Evolutionary conservation across 1,140 invertebrate genomes (phyloP).

Genomic region (Trypoxylus dichotomus): DNA sequence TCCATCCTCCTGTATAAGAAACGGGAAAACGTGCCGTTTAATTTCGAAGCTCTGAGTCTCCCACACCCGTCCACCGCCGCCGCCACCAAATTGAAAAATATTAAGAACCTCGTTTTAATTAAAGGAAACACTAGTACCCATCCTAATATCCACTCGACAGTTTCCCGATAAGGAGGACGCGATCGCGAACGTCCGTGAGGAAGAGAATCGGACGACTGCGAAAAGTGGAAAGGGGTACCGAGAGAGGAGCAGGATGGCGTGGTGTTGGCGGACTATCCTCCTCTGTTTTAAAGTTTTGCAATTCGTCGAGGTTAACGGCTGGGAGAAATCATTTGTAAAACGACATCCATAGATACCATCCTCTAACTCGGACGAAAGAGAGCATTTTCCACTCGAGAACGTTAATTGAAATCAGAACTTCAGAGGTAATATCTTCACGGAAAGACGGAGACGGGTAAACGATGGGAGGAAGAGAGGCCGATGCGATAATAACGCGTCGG

Average conservation of each 20-base stretch:
- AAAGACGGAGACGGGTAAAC: not conserved
- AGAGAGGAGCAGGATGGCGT: not conserved
- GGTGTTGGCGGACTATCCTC: conserved; percentile 4
- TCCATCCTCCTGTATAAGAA: not conserved
- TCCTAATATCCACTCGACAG: not conserved
- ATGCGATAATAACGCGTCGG: conserved; percentile 10
- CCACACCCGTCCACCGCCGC: not conserved
- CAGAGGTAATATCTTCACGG: conserved; percentile 31
- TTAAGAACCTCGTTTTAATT: conserved; percentile 50
- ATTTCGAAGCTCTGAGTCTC: not conserved
- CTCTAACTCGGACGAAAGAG: conserved; percentile 21
- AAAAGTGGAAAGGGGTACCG: not conserved
- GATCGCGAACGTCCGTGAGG: not conserved
- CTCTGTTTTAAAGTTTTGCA: conserved; percentile 24
- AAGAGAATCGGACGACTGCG: conserved; percentile 24
- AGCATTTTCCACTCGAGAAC: conserved; percentile 35
- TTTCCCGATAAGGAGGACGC: not conserved
- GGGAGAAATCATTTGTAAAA: conserved; percentile 37
- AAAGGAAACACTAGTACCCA: conserved; percentile 41
- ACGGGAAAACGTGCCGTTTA: not conserved
- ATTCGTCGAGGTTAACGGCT: conserved; percentile 24
- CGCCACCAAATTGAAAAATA: conserved; percentile 46
- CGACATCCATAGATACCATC: conserved; percentile 30
- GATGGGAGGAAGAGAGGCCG: not conserved
- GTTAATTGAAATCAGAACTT: conserved; percentile 37